Evolutionary conservation across 2,797 vertebrate species (phyloP).

Genomic region (Moxostoma hubbsi): DNA sequence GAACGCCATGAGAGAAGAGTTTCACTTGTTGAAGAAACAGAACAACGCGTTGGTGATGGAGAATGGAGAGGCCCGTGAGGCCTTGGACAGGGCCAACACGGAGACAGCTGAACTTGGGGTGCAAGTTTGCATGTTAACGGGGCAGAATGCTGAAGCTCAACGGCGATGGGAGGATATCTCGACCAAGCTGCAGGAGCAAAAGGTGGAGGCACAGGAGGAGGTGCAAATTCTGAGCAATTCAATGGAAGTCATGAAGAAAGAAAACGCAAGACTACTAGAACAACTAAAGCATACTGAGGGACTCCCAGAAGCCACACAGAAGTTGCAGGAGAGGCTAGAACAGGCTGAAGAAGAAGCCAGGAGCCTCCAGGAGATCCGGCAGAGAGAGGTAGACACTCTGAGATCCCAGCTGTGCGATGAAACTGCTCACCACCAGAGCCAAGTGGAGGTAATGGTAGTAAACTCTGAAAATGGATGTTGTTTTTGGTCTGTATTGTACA

Average conservation of each 20-base stretch:
- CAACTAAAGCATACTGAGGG: constrained; percentile 70
- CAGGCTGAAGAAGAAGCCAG: constrained; percentile 72
- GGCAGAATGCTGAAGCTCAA: constrained; percentile 81
- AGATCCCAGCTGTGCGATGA: constrained; percentile 85
- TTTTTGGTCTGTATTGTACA: neutral
- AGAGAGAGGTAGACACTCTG: constrained; percentile 80
- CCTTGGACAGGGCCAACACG: constrained; percentile 85
- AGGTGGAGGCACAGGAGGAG: constrained; percentile 72
- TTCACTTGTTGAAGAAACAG: constrained; percentile 71
- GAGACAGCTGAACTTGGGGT: constrained; percentile 89
- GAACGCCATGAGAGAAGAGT: constrained; percentile 75
- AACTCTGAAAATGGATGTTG: neutral
- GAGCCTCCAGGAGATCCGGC: constrained; percentile 69
- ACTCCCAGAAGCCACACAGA: constrained; percentile 40
- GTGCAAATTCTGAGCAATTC: constrained; percentile 70
- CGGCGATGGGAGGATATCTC: constrained; percentile 74
- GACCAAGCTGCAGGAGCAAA: constrained; percentile 71
- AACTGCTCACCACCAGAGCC: constrained; percentile 76
- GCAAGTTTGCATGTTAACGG: constrained; percentile 84
- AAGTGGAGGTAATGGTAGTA: constrained; percentile 77
- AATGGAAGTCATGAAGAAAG: constrained; percentile 72
- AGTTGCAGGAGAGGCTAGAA: constrained; percentile 57
- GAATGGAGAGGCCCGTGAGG: constrained; percentile 82
- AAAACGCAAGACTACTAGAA: constrained; percentile 78
- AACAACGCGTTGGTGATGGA: constrained; percentile 78